Base-by-base conservation (phyloP, 2,113 vertebrate species). In the Aldabrachelys gigantea region DNA sequence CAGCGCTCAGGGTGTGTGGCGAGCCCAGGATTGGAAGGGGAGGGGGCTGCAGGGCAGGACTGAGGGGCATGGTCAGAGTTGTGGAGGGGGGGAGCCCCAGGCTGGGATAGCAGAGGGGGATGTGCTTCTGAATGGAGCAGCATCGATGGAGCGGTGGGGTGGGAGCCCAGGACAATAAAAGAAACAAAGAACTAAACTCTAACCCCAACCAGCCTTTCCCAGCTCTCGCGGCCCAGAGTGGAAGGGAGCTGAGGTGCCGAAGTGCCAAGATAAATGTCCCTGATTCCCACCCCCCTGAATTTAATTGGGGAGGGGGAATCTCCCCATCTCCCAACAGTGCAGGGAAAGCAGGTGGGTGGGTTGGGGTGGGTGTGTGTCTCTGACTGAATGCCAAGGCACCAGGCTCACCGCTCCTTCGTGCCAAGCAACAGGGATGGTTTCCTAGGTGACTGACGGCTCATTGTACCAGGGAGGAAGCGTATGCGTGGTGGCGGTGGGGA, bases 381-480 rank as follows among this genome's bases (percentile, higher is more conserved):
- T 44, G 75, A 25, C 12, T 27, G 38, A 44, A 44, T 76, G 75
- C 75, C 75, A 76, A 76, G 38, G 75, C 75, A 72, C 47, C 65
- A 53, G 83, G 65, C 85, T 83, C 56, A 13, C 17, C 22, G 47
- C 25, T 72, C n/a, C 25, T 72, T 88, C 75, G 85, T 80, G 86
- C 91, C 69, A 82, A 65, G 86, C 56, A 80, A 88, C 65, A 83
- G 69, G 44, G 81, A 47, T 84, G 81, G 91, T 92, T 92, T 92
- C 91, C 91, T 84, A 92, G 91, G 91, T 88, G 86, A 92, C 86
- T 56, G 56, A 41, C 57, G 49, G 81, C 91, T 88, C 72, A 72
- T 87, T 25, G 72, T 62, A 69, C 69, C 52, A 38, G 65, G 85
- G 38, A 62, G 69, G 12, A 11, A 10, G 78, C 31, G 22, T n/a